These are phyloP conservation scores for Drosophila pectinifera DNA, from an alignment of 1,140 invertebrate species.

Conservation along the genomic window DNA sequence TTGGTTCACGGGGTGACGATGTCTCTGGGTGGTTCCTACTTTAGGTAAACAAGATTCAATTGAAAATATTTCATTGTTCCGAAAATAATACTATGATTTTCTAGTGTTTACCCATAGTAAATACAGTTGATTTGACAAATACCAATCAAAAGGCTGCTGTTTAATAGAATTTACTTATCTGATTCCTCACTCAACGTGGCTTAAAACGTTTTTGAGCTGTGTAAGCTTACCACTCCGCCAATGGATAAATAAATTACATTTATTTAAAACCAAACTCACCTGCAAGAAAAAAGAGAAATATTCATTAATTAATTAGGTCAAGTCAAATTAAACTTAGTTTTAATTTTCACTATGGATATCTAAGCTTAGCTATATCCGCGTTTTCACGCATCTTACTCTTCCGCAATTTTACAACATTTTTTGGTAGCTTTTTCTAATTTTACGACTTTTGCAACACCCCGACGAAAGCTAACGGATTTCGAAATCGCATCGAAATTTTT, in stretches of 20 bases:
- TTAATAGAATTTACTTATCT: slow-evolving; percentile 2
- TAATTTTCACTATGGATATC: slow-evolving; percentile 26
- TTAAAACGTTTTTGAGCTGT: not conserved
- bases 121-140: not conserved
- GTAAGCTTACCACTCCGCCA: slow-evolving; percentile 19
- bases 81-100: not conserved
- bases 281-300: slow-evolving; percentile 32
- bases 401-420: slow-evolving; percentile 35
- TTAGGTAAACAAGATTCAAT: not conserved
- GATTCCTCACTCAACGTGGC: not conserved
- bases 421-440: slow-evolving; percentile 30
- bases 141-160: not conserved
- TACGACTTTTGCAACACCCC: slow-evolving; percentile 68
- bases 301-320: slow-evolving; percentile 20
- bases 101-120: too few species aligned
- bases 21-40: not conserved
- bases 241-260: not conserved
- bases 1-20: not conserved
- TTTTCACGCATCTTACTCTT: slow-evolving; percentile 26
- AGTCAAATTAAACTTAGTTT: slow-evolving; percentile 10
- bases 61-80: not conserved
- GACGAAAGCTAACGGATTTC: slow-evolving; percentile 53
- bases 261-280: slow-evolving; percentile 31
- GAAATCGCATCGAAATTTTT: slow-evolving; percentile 54
- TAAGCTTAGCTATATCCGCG: slow-evolving; percentile 34